phyloP scores from a whole-genome alignment of 2,113 vertebrate genomes.

The Trogon melanurus region DNA sequence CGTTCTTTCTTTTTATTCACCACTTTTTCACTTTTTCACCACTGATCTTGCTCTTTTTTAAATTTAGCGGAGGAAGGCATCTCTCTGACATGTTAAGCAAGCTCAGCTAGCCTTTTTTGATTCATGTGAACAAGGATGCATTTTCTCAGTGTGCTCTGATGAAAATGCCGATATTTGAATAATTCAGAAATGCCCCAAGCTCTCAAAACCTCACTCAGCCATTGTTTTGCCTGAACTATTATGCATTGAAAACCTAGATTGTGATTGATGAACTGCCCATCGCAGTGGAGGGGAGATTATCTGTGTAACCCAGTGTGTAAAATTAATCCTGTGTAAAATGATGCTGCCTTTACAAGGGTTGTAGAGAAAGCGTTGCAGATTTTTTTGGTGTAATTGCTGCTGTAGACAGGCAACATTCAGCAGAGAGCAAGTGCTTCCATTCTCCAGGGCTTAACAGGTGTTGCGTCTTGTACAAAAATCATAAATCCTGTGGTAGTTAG shows the following conservation, averaged over 20 bases:
- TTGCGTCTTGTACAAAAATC: conserved; percentile 16
- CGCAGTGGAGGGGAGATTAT: conserved; percentile 12
- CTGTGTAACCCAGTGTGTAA: conserved; percentile 6
- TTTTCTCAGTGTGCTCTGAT: conserved; percentile 24
- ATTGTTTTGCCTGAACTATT: conserved; percentile 46
- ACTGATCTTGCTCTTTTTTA: neutral
- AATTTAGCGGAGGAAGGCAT: neutral
- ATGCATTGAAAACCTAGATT: conserved; percentile 42
- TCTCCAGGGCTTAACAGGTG: neutral
- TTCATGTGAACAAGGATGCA: neutral
- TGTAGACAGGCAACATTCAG: neutral
- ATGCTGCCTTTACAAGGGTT: conserved; percentile 26
- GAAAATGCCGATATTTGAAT: conserved; percentile 7
- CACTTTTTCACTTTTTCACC: neutral
- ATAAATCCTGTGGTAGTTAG: conserved; percentile 6
- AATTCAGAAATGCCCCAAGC: conserved; percentile 15
- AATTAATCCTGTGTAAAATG: conserved; percentile 5
- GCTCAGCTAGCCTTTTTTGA: neutral
- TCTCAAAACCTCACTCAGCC: conserved; percentile 39
- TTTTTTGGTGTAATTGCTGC: neutral
- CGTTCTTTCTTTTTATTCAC: neutral
- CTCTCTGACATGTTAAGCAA: neutral
- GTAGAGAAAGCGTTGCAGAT: neutral
- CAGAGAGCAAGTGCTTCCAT: neutral
- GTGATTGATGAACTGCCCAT: conserved; percentile 30